phyloP scores from a whole-genome alignment of 2,797 vertebrate genomes.

The Macropodus opercularis region DNA sequence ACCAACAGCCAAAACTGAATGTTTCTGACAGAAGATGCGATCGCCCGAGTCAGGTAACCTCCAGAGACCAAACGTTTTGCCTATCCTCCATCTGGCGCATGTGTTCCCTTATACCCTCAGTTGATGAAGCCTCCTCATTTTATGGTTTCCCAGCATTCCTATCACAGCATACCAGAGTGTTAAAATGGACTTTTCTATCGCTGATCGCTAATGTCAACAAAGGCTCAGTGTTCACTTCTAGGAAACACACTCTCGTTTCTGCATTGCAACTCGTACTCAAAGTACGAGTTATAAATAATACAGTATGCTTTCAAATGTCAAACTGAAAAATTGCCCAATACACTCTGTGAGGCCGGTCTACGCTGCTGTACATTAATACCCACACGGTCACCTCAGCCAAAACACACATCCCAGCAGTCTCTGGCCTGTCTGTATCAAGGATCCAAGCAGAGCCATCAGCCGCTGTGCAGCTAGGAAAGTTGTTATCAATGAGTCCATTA shows the following conservation, averaged over 20 bases:
- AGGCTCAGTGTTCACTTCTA: background rate
- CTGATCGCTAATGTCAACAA: background rate
- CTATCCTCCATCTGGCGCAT: constrained; percentile 62
- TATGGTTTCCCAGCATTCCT: too few relatives aligned
- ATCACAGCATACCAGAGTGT: background rate
- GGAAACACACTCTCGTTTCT: background rate
- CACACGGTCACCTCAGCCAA: constrained; percentile 18
- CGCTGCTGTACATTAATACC: constrained; percentile 21
- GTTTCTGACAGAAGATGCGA: constrained; percentile 36
- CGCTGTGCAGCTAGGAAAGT: constrained; percentile 36
- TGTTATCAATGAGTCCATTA: constrained; percentile 71
- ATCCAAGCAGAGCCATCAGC: constrained; percentile 59
- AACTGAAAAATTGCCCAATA: constrained; percentile 31
- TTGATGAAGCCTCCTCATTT: constrained; percentile 45
- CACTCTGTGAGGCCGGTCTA: constrained; percentile 9
- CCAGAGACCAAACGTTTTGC: constrained; percentile 65
- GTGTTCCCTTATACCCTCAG: constrained; percentile 53
- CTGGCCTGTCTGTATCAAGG: constrained; percentile 44
- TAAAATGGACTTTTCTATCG: background rate
- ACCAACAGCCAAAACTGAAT: constrained; percentile 20
- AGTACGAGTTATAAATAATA: constrained; percentile 12
- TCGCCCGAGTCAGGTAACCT: constrained; percentile 47
- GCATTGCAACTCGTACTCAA: background rate
- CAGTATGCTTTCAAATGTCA: constrained; percentile 30
- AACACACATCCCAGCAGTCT: constrained; percentile 23